These are phyloP conservation scores for Vanessa tameamea DNA, from an alignment of 1,140 invertebrate genomes.

Conservation along the genomic window DNA sequence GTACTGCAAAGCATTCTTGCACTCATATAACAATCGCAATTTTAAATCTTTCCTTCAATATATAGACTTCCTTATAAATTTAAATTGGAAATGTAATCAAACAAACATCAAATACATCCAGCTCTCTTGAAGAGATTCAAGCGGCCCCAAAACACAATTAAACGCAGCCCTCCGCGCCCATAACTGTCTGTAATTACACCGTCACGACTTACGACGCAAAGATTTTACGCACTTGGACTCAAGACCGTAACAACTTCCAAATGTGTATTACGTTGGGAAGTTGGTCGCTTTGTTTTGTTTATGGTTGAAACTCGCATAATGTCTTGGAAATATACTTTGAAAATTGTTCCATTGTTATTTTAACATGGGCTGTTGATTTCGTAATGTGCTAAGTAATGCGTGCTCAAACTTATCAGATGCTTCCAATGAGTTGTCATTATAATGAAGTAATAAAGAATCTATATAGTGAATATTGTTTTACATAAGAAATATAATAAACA, in stretches of 20 bases:
- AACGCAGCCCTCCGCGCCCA: conserved; percentile 13
- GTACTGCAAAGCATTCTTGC: too few species aligned
- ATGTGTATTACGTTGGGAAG: conserved; percentile 19
- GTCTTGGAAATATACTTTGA: conserved; percentile 19
- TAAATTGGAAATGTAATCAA: not conserved
- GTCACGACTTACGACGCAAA: conserved; percentile 42
- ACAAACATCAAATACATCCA: not conserved
- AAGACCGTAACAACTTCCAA: conserved; percentile 17
- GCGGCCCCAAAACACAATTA: conserved; percentile 44
- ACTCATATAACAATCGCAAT: too few species aligned
- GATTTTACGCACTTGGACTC: conserved; percentile 65
- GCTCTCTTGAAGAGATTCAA: conserved; percentile 26
- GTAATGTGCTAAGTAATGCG: not conserved
- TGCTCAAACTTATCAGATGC: not conserved
- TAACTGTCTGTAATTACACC: conserved; percentile 15
- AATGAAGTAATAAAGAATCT: not conserved
- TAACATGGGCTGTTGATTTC: not conserved
- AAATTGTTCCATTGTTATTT: conserved; percentile 11
- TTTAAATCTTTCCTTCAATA: not conserved
- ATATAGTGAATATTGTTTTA: not conserved
- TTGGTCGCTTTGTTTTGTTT: conserved; percentile 34
- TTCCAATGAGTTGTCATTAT: not conserved
- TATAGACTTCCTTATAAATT: not conserved
- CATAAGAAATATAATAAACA: not conserved
- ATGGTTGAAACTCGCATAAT: conserved; percentile 22